Base-by-base conservation (phyloP, 2,113 vertebrate genomes). In the Phrynocephalus versicolor region DNA sequence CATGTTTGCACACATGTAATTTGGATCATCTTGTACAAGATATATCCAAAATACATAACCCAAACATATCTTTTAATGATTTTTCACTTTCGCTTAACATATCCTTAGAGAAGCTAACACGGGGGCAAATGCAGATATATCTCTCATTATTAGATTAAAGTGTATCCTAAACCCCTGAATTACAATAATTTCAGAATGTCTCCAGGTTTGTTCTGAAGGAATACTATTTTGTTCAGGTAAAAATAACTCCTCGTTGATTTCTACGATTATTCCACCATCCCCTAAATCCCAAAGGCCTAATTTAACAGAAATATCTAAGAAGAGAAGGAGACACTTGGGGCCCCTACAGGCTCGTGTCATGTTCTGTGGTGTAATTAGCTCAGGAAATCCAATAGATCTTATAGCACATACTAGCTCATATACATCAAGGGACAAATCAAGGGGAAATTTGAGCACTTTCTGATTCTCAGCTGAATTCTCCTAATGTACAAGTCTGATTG, bases 191-290 rank as follows among this genome's bases (percentile, higher is more conserved):
- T 30, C 76, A 64, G 30, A 72, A 41, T 71, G 37, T 72, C 19
- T 30, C 39, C 76, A 72, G 39, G 55, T 72, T 73, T 85, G 65
- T 71, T 65, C 6, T 71, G 65, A 13, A 64, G 13, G 35, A 62
- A 18, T 37, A 23, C n/a, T 79, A 27, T 80, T 70, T 80, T 64
- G 67, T 79, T 79, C 84, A 85, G 84, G 57, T 85, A 80, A 85
- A 85, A 85, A 85, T 85, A 85, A 80, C 84, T 79, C 84, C 51
- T 79, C 37, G 67, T 79, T 72, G 84, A 79, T 85, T 85, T 80
- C 84, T 19, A 60, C 57, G 33, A 51, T 85, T 77, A 72, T 85
- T 85, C 84, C 55, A 85, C 57, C 37, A 79, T 83, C 69, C 37
- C 30, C 21, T 72, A 80, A 80, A 72, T 62, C 84, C 70, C 84